These are phyloP conservation scores for Diaperis boleti DNA, from an alignment of 2,888 invertebrate species.

Conservation along the genomic window DNA sequence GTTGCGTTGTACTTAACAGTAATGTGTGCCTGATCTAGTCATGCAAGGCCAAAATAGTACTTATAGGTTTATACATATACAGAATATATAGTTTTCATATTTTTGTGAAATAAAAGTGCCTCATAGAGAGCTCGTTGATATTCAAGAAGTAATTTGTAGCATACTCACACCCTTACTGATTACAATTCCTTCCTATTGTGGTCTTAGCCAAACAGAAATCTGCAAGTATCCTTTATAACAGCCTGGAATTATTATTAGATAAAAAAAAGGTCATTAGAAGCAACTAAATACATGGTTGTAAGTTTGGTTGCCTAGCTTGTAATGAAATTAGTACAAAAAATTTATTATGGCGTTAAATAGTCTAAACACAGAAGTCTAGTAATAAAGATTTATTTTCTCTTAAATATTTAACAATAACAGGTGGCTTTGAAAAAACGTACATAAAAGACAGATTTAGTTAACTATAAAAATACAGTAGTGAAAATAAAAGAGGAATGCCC, in stretches of 20 bases:
- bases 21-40: slow-evolving; percentile 44
- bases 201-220: too few species aligned
- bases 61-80: slow-evolving; percentile 33
- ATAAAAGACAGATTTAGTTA: slow-evolving; percentile 8
- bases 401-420: slow-evolving; percentile 33
- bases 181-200: too few species aligned
- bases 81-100: slow-evolving; percentile 29
- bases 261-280: too few species aligned
- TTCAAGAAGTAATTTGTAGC: too few species aligned
- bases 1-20: slow-evolving; percentile 12
- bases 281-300: too few species aligned
- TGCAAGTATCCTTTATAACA: too few species aligned
- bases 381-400: slow-evolving; percentile 33
- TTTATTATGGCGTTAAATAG: too few species aligned
- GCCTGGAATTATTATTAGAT: too few species aligned
- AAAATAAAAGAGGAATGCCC: slow-evolving; percentile 26
- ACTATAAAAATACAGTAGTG: slow-evolving; percentile 16
- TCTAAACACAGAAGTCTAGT: too few species aligned
- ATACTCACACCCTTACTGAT: too few species aligned
- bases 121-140: not conserved
- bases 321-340: too few species aligned
- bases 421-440: slow-evolving; percentile 17
- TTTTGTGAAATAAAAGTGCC: slow-evolving; percentile 38
- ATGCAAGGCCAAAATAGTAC: slow-evolving; percentile 39
- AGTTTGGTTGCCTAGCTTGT: too few species aligned